These are phyloP conservation scores for Psephotus haematonotus DNA, from an alignment of 2,113 vertebrate genomes.

Conservation along the genomic window DNA sequence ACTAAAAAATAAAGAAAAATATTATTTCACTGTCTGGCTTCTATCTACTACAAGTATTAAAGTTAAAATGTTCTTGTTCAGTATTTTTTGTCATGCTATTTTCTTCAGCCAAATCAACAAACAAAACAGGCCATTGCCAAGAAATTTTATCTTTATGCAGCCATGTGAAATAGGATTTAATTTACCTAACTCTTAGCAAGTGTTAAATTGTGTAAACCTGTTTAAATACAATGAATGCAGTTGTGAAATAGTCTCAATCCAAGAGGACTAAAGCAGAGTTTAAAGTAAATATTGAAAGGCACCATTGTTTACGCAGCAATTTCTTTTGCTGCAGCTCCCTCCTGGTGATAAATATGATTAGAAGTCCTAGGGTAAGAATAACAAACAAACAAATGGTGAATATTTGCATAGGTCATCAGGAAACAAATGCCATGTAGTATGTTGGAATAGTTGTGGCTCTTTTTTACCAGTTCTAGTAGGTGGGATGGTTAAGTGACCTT, in stretches of 20 bases:
- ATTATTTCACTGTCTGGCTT: neutral
- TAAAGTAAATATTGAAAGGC: neutral
- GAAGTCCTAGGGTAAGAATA: neutral
- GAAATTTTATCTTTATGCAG: neutral
- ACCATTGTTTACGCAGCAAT: neutral
- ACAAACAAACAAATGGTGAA: rapidly evolving
- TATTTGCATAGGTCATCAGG: neutral
- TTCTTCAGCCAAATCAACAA: neutral
- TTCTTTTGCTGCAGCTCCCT: neutral
- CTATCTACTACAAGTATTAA: neutral
- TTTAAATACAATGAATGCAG: neutral
- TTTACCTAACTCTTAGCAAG: neutral
- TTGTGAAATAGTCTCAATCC: neutral
- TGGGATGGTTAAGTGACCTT: neutral
- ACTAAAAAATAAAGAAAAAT: neutral
- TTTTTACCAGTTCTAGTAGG: neutral
- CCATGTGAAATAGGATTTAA: constrained; percentile 10
- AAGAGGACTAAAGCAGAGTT: neutral
- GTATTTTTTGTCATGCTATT: neutral
- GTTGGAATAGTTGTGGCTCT: neutral
- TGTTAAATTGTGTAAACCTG: neutral
- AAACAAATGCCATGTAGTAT: neutral
- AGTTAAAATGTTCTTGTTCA: neutral
- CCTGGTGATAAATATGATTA: neutral
- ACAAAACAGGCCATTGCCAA: neutral